Conservation (phyloP, 2,113 vertebrate genomes). For the Tyrannus savana region DNA sequence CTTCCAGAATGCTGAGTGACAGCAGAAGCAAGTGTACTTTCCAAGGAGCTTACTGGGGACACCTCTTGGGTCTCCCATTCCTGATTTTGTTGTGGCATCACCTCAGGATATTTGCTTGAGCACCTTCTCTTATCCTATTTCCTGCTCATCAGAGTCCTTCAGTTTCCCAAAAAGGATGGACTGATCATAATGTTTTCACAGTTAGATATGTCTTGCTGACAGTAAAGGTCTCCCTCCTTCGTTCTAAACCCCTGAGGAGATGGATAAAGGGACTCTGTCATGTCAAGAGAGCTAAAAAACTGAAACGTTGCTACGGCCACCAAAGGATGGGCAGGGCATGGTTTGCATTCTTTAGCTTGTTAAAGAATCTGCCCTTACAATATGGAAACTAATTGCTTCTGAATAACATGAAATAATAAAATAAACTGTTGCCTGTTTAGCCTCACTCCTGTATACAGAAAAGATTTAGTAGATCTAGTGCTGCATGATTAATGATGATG, state of each 20-base stretch:
- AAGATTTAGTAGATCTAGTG: neutral
- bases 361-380: neutral
- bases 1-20: neutral
- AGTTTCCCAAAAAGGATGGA: neutral
- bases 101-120: neutral
- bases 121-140: neutral
- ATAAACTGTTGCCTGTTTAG: neutral
- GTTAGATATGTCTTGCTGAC: neutral
- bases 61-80: neutral
- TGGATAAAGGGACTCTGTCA: neutral
- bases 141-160: neutral
- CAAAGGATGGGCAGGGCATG: too few relatives aligned
- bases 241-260: neutral
- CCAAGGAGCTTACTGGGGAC: neutral
- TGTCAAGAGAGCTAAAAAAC: neutral
- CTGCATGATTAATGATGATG: neutral
- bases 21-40: neutral
- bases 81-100: rapidly evolving
- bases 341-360: neutral
- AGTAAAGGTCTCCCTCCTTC: neutral
- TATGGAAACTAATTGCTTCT: neutral
- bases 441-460: neutral
- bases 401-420: neutral
- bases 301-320: neutral
- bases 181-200: neutral